These are phyloP conservation scores for Archaeoteleia sp. DNA, from an alignment of 2,888 invertebrate species.

Conservation along the genomic window DNA sequence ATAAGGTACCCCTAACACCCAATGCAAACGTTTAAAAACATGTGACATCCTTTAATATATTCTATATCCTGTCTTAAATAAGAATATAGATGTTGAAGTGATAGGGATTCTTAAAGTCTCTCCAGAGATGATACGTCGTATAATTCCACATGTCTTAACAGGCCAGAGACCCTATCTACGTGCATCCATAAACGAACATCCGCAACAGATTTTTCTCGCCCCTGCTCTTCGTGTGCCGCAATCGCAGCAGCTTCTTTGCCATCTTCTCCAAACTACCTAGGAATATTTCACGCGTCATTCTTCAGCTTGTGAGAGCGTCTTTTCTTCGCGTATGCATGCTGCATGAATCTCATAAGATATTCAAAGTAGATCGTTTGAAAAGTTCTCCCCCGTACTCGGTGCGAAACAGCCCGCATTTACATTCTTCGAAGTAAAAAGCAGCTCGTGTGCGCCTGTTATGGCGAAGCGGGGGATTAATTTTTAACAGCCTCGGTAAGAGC, in stretches of 20 bases:
- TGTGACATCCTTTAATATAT: too few relatives aligned
- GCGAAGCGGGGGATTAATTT: not conserved
- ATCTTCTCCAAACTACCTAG: not conserved
- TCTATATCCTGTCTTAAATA: too few relatives aligned
- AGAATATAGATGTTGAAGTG: too few relatives aligned
- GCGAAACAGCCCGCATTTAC: slow-evolving; percentile 3
- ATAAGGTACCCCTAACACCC: too few relatives aligned
- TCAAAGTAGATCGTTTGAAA: slow-evolving; percentile 8
- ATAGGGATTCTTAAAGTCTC: too few relatives aligned
- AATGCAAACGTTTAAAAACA: too few relatives aligned
- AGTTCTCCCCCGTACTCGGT: not conserved
- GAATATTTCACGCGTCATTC: slow-evolving; percentile 5
- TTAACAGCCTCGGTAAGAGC: too few relatives aligned
- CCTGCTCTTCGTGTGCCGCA: too few relatives aligned
- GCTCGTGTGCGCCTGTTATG: not conserved
- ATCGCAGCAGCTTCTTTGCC: not conserved
- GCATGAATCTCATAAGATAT: slow-evolving; percentile 10
- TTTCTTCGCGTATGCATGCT: not conserved
- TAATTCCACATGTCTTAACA: too few relatives aligned
- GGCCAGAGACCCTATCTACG: too few relatives aligned
- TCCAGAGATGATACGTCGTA: too few relatives aligned
- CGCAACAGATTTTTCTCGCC: not conserved
- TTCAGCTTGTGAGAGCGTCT: not conserved
- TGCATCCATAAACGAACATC: not conserved
- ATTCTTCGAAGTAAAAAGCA: slow-evolving; percentile 2